These are phyloP conservation scores for Tetheella fluctuosa DNA, from an alignment of 2,888 invertebrate genomes.

Conservation along the genomic window DNA sequence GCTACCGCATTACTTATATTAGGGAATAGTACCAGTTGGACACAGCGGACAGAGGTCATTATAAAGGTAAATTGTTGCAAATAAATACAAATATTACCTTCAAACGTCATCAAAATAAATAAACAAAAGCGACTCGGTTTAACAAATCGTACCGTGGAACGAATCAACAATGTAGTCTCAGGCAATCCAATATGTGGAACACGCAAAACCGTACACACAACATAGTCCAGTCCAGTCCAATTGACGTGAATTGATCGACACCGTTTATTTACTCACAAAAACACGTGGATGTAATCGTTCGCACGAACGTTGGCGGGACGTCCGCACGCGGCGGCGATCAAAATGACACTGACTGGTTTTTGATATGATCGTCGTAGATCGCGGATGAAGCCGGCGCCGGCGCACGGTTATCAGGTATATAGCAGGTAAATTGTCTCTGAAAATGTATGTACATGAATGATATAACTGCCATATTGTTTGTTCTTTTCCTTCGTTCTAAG, in stretches of 20 bases:
- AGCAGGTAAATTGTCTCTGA: slow-evolving; percentile 71
- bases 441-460: slow-evolving; percentile 61
- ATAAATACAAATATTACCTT: slow-evolving; percentile 19
- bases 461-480: slow-evolving; percentile 46
- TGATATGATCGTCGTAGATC: slow-evolving; percentile 17
- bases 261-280: slow-evolving; percentile 73
- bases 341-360: slow-evolving; percentile 59
- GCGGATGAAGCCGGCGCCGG: slow-evolving; percentile 52
- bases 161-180: slow-evolving; percentile 39
- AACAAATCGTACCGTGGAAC: slow-evolving; percentile 51
- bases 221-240: slow-evolving; percentile 51
- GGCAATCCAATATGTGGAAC: slow-evolving; percentile 66
- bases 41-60: background rate
- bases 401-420: slow-evolving; percentile 54
- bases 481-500: slow-evolving; percentile 50
- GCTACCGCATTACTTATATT: slow-evolving; percentile 14
- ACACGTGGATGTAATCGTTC: slow-evolving; percentile 55
- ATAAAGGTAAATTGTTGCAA: background rate
- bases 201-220: slow-evolving; percentile 45
- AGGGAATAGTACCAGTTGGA: background rate
- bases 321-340: slow-evolving; percentile 52
- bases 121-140: slow-evolving; percentile 60
- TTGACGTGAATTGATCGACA: slow-evolving; percentile 48
- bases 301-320: slow-evolving; percentile 43
- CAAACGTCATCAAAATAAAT: slow-evolving; percentile 36